Evolutionary conservation across 2,888 invertebrate genomes (phyloP).

Genomic region (Lochmaea crataegi): DNA sequence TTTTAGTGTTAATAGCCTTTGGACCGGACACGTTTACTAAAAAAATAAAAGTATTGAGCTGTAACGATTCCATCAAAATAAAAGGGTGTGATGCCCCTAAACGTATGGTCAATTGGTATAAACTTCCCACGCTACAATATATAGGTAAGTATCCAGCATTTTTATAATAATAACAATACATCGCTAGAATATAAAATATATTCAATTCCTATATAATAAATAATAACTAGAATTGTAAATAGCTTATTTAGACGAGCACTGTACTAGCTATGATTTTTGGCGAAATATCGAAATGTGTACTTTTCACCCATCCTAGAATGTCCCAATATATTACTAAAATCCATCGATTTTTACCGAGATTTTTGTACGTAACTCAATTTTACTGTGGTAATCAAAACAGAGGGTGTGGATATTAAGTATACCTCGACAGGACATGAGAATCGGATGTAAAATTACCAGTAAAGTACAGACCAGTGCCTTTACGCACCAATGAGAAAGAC

Average conservation of each 20-base stretch:
- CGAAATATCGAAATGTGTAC: too few species aligned
- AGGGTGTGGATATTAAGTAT: constrained; percentile 43
- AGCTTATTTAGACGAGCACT: too few species aligned
- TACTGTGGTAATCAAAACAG: constrained; percentile 9
- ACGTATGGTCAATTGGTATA: neutral
- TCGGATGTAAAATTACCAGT: constrained; percentile 54
- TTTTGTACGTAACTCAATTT: neutral
- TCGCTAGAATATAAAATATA: neutral
- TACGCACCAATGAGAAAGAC: constrained; percentile 54
- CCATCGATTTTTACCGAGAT: neutral
- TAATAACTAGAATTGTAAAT: too few species aligned
- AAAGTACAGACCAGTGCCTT: constrained; percentile 55
- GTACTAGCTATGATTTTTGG: too few species aligned
- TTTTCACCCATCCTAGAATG: too few species aligned
- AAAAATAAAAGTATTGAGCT: constrained; percentile 46
- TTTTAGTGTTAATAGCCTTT: constrained; percentile 41
- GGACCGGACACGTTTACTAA: constrained; percentile 51
- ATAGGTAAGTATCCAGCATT: too few species aligned
- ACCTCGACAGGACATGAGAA: constrained; percentile 33
- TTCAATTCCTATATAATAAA: neutral
- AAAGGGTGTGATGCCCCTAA: constrained; percentile 39
- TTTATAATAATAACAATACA: too few species aligned
- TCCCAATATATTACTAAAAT: neutral
- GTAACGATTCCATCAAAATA: constrained; percentile 48
- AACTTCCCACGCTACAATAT: constrained; percentile 7